phyloP scores from a whole-genome alignment of 2,113 vertebrate species.

The Brachypteracias leptosomus region DNA sequence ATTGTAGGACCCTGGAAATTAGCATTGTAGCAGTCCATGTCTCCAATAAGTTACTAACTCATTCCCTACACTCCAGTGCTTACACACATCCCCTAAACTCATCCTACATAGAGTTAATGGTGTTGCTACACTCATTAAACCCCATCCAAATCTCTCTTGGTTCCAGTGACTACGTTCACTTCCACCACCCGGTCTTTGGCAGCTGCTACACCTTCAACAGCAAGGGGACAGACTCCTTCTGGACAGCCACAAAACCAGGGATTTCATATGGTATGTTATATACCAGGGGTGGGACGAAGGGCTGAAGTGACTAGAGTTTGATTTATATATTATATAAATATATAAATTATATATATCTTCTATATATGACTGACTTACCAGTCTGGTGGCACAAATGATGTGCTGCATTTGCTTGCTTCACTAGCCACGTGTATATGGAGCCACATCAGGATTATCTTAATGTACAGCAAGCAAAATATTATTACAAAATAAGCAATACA shows the following conservation, averaged over 20 bases:
- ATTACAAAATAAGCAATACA: too few relatives aligned
- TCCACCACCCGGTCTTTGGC: constrained; percentile 69
- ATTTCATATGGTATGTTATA: constrained; percentile 42
- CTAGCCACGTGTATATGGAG: not conserved
- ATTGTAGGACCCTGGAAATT: not conserved
- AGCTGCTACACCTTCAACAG: constrained; percentile 76
- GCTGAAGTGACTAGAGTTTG: not conserved
- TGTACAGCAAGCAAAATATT: too few relatives aligned
- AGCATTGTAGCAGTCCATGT: not conserved
- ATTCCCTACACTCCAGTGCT: not conserved
- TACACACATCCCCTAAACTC: not conserved
- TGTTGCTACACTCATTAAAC: not conserved
- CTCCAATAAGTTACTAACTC: not conserved
- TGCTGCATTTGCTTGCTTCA: not conserved
- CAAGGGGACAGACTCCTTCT: constrained; percentile 22
- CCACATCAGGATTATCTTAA: too few relatives aligned
- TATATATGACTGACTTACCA: not conserved
- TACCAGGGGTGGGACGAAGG: not conserved
- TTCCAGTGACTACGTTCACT: constrained; percentile 59
- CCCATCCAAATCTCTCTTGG: not conserved
- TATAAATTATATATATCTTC: not conserved
- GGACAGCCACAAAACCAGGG: constrained; percentile 36
- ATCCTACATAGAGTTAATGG: not conserved
- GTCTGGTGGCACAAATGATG: not conserved
- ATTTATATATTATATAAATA: too few relatives aligned